These are phyloP conservation scores for Macrosiphum euphorbiae DNA, from an alignment of 2,888 invertebrate species.

Conservation along the genomic window DNA sequence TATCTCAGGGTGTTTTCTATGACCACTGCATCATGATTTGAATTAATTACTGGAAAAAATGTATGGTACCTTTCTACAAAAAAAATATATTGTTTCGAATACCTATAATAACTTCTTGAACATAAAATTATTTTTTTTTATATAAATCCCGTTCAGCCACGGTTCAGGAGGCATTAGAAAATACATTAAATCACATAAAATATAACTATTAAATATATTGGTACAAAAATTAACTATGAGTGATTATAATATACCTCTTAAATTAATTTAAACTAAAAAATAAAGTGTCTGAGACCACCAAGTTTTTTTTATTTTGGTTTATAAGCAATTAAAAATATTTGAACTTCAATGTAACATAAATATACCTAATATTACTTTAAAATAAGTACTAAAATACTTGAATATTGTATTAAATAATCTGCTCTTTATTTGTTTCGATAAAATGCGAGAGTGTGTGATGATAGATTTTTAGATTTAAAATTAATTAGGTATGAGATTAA, in stretches of 20 bases:
- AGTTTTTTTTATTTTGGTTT: background rate
- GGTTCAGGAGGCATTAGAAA: background rate
- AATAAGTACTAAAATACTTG: background rate
- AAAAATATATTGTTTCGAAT: background rate
- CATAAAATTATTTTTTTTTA: background rate
- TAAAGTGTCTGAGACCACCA: background rate
- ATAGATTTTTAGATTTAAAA: background rate
- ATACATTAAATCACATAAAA: background rate
- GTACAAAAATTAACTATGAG: background rate
- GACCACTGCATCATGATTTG: background rate
- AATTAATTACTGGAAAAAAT: background rate
- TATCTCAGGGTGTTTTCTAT: background rate
- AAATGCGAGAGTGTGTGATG: background rate
- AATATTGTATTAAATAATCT: background rate
- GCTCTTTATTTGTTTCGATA: background rate
- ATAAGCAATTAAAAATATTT: background rate
- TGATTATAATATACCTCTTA: background rate
- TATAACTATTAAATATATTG: background rate
- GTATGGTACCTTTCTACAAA: background rate
- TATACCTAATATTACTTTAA: background rate
- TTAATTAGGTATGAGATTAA: background rate
- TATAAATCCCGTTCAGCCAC: background rate
- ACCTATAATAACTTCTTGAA: background rate
- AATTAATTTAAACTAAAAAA: background rate
- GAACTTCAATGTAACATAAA: background rate